phyloP scores from a whole-genome alignment of 2,888 invertebrate genomes.

The Tetragonula carbonaria region DNA sequence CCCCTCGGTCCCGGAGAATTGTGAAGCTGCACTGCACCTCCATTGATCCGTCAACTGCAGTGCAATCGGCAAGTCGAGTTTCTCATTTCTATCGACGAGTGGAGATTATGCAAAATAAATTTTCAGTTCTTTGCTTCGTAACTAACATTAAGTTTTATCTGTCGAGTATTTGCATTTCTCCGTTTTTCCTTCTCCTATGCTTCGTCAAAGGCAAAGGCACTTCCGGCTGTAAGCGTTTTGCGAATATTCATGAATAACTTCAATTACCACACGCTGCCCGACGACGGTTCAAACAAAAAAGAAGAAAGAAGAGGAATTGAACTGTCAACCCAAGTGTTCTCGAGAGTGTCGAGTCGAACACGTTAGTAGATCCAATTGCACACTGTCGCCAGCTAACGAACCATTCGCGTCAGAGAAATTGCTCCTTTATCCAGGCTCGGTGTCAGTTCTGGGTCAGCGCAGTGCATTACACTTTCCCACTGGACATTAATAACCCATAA shows the following conservation, averaged over 20 bases:
- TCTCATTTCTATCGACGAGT: too few species aligned
- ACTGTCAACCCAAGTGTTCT: conserved; percentile 16
- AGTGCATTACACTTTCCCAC: conserved; percentile 64
- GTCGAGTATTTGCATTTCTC: too few species aligned
- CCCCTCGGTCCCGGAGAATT: not conserved
- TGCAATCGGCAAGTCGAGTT: too few species aligned
- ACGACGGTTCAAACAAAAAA: too few species aligned
- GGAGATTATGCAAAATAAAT: too few species aligned
- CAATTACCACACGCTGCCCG: not conserved
- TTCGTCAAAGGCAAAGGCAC: not conserved
- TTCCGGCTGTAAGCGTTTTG: not conserved
- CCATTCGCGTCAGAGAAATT: conserved; percentile 62
- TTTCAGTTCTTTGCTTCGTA: too few species aligned
- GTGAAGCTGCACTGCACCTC: not conserved
- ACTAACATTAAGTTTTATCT: too few species aligned
- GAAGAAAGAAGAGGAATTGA: conserved; percentile 8
- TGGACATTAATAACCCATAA: conserved; percentile 75
- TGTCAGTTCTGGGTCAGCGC: conserved; percentile 70
- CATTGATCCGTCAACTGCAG: not conserved
- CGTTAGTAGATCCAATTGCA: not conserved
- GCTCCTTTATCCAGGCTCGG: conserved; percentile 58
- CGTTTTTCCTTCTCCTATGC: too few species aligned
- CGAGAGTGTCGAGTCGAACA: not conserved
- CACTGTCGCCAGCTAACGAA: conserved; percentile 43
- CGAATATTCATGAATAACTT: not conserved